These are phyloP conservation scores for Ceratosolen solmsi DNA, from an alignment of 1,140 invertebrate species.

Conservation along the genomic window DNA sequence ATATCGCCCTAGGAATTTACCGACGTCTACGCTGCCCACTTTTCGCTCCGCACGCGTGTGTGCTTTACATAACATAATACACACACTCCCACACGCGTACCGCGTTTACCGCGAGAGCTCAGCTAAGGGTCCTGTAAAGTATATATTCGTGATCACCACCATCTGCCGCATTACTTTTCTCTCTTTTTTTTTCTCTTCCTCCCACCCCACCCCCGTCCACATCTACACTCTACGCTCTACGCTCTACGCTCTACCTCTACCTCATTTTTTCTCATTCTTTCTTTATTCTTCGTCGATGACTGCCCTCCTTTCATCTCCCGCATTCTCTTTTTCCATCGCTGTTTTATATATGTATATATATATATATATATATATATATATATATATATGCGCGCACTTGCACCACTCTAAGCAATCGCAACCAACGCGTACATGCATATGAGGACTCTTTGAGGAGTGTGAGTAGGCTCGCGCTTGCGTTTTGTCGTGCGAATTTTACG, in stretches of 20 bases:
- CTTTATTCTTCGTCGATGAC: neutral
- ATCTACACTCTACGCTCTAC: neutral
- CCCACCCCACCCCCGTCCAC: neutral
- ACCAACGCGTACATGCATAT: too few relatives aligned
- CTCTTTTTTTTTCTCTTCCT: conserved; percentile 4
- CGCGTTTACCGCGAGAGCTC: conserved; percentile 9
- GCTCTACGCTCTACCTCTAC: neutral
- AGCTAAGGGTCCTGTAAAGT: conserved; percentile 28
- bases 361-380: too few relatives aligned
- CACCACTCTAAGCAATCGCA: too few relatives aligned
- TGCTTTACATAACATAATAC: neutral
- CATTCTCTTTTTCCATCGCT: conserved; percentile 19
- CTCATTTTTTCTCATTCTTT: conserved; percentile 5
- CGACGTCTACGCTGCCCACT: neutral
- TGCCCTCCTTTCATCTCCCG: conserved; percentile 36
- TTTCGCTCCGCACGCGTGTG: neutral
- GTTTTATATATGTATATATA: too few relatives aligned
- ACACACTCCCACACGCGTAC: neutral
- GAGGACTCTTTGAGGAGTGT: too few relatives aligned
- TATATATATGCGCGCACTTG: too few relatives aligned
- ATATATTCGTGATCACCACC: conserved; percentile 37
- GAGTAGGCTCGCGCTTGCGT: neutral
- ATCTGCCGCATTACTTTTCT: conserved; percentile 28
- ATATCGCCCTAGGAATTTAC: conserved; percentile 24
- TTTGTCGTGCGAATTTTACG: conserved; percentile 20